Percentiles rank a stretch among this genome's conserved stretches.
Conservation (phyloP, 2,888 invertebrate species). For the Diarsia rubi region DNA sequence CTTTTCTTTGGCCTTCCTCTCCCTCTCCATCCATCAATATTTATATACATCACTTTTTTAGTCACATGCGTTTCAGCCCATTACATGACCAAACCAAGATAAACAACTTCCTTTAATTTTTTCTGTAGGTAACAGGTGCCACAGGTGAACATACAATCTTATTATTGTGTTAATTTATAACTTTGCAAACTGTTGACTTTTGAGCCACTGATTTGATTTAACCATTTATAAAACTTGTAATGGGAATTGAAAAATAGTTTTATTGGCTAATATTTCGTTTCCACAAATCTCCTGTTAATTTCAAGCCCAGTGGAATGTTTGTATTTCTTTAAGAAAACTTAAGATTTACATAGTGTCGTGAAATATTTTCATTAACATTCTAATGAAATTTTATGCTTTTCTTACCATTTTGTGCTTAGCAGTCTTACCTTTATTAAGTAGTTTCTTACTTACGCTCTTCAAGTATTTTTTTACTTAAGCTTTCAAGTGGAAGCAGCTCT, state of each 20-base stretch:
- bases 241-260: slow-evolving; percentile 10
- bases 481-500: too few relatives aligned
- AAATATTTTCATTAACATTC: slow-evolving; percentile 18
- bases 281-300: not conserved
- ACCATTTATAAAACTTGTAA: slow-evolving; percentile 26
- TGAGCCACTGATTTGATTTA: slow-evolving; percentile 30
- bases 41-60: too few relatives aligned
- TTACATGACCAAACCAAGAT: too few relatives aligned
- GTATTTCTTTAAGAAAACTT: slow-evolving; percentile 2
- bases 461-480: not conserved
- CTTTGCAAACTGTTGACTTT: slow-evolving; percentile 21
- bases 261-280: slow-evolving; percentile 6
- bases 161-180: slow-evolving; percentile 18
- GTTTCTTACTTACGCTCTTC: not conserved
- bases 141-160: too few relatives aligned
- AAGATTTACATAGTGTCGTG: slow-evolving; percentile 10
- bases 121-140: too few relatives aligned
- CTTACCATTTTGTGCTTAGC: not conserved
- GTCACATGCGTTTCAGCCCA: too few relatives aligned
- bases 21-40: too few relatives aligned
- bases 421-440: not conserved
- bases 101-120: too few relatives aligned
- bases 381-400: slow-evolving; percentile 1
- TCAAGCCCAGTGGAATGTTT: not conserved
- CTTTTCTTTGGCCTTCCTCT: too few relatives aligned